Evolutionary conservation across 2,113 vertebrate species (phyloP), one percentile per base, ranked within the genome.

Genomic region (Bufo bufo): DNA sequence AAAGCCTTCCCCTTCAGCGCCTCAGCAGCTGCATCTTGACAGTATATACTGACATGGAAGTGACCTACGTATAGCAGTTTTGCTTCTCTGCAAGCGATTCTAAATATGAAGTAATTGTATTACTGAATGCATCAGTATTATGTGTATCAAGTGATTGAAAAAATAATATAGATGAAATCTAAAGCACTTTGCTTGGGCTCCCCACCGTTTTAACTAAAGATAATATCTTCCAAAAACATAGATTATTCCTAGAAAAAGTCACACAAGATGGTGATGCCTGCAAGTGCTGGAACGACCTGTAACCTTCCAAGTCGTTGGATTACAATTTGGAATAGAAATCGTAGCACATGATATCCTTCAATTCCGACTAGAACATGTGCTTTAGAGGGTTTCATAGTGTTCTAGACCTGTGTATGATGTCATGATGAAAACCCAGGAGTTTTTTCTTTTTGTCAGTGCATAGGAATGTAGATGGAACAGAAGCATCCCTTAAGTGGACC

Each of bases 251-350:
- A 50, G 65, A n/a, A 65, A 23, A 80, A 45, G 23, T 81, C 8
- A 43, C 16, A 1, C 33, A 52, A 83, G 61, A 84, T 69, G 20
- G 49, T 71, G 82, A 84, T 66, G 45, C 20, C 14, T 71, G 54
- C 78, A 81, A 81, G 54, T 61, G 65, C 82, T 71, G 63, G 82
- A 47, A 33, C 17, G 63, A 84, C 65, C 65, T 54, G 49, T 84
- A 54, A 84, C 82, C 82, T 54, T 66, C 23, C 4, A 47, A 69
- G 52, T 58, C 69, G n/a, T 72, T 58, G 50, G 33, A 47, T 75
- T 75, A 23, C 82, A 84, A 52, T 72, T 52, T 84, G 82, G 49
- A 58, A 50, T 20, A 59, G 33, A 56, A 72, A 74, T 43, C 43
- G 14, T 75, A 54, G 52, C 12, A 75, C 33, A 47, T 85, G 83